Conservation (phyloP, 2,113 vertebrate species). For the Colossoma macropomum region DNA sequence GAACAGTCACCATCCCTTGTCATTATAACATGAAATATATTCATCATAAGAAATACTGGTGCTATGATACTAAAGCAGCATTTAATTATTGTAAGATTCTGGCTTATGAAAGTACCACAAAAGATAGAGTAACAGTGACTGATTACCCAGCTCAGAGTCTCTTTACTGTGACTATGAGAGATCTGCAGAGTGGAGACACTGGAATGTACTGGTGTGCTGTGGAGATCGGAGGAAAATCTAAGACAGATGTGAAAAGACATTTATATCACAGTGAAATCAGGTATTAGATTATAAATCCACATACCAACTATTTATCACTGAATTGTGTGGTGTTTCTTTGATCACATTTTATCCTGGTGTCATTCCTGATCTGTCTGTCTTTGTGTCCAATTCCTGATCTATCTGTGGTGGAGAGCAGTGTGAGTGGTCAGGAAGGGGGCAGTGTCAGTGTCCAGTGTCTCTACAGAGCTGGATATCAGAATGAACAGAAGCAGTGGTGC, state of each 20-base stretch:
- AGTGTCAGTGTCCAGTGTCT: constrained; percentile 49
- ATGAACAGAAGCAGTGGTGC: background rate
- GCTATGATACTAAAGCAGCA: background rate
- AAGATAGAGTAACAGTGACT: constrained; percentile 25
- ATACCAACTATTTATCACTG: background rate
- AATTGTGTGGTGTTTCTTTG: background rate
- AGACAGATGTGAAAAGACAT: background rate
- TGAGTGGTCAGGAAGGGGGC: constrained; percentile 34
- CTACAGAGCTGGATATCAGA: constrained; percentile 32
- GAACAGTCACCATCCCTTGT: too few relatives aligned
- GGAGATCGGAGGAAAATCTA: background rate
- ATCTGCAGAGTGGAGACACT: background rate
- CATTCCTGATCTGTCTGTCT: background rate
- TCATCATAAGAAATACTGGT: constrained; percentile 48
- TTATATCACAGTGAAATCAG: constrained; percentile 30
- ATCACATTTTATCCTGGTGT: background rate
- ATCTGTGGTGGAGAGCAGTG: constrained; percentile 34
- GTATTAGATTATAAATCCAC: background rate
- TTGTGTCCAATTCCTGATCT: constrained; percentile 26
- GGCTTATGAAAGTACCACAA: background rate
- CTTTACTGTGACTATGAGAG: constrained; percentile 49
- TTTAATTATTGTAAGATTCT: constrained; percentile 6
- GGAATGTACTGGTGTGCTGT: constrained; percentile 32
- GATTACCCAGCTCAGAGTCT: constrained; percentile 38
- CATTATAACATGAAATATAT: background rate